Percentiles rank a stretch among this genome's conserved stretches.
phyloP scores from a whole-genome alignment of 35 echinoderm and acorn worm genomes.

The Ptychodera flava region DNA sequence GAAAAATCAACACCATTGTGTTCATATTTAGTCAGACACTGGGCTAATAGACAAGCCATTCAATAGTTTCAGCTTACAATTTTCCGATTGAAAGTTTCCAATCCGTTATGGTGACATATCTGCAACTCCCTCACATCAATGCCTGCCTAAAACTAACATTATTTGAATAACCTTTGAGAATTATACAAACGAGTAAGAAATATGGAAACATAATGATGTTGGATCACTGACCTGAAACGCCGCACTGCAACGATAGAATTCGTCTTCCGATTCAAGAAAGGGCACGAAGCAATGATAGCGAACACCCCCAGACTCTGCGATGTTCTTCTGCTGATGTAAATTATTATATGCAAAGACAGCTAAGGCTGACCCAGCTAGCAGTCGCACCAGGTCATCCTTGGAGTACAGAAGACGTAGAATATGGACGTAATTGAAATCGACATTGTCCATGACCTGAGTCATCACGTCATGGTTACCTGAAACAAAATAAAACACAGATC shows the following conservation, averaged over 20 bases:
- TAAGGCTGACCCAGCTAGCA: conserved; percentile 70
- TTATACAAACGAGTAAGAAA: no score
- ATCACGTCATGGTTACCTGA: conserved; percentile 88
- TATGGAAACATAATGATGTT: no score
- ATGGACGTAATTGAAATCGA: conserved; percentile 89
- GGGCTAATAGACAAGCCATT: no score
- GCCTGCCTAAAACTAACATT: no score
- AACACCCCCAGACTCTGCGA: conserved; percentile 93
- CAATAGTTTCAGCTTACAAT: no score
- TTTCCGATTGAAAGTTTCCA: no score
- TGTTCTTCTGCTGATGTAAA: conserved; percentile 72
- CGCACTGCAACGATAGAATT: conserved; percentile 85
- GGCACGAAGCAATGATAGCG: conserved; percentile 90
- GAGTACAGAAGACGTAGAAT: conserved; percentile 79
- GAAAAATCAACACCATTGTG: no score
- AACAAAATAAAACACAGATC: no score
- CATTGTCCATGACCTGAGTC: conserved; percentile 69
- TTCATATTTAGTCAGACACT: no score
- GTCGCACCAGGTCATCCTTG: conserved; percentile 59
- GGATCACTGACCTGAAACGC: conserved; percentile 88
- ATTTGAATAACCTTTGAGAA: no score
- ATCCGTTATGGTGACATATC: no score
- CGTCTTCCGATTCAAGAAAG: conserved; percentile 84
- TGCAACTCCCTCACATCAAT: no score
- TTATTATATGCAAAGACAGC: conserved; percentile 94